phyloP scores from a whole-genome alignment of 2,888 invertebrate genomes.

The Dichetophora obliterata region DNA sequence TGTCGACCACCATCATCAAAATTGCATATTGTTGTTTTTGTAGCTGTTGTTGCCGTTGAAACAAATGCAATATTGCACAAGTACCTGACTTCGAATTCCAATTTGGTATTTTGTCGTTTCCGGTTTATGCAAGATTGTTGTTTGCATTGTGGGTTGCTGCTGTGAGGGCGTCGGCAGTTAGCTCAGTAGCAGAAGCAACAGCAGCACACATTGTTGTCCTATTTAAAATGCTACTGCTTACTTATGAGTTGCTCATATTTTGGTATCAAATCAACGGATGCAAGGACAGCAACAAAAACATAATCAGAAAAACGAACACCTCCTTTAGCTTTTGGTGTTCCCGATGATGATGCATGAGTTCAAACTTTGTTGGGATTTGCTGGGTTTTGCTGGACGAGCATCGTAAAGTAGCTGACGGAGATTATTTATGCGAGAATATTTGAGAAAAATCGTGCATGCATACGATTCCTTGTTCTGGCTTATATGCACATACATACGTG shows the following conservation, averaged over 20 bases:
- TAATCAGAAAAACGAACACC: not conserved
- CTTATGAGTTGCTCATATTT: conserved; percentile 21
- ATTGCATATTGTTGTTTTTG: not conserved
- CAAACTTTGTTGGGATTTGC: not conserved
- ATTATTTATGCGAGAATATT: not conserved
- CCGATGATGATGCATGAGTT: not conserved
- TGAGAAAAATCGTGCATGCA: not conserved
- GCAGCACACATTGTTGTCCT: conserved; percentile 9
- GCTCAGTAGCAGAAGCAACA: not conserved
- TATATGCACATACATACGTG: not conserved
- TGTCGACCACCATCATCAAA: not conserved
- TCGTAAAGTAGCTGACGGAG: not conserved
- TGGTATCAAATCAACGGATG: not conserved
- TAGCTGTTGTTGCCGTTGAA: not conserved
- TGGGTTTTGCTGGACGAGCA: not conserved
- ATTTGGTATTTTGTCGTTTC: conserved; percentile 5
- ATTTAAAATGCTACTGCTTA: conserved; percentile 7
- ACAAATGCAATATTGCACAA: conserved; percentile 13
- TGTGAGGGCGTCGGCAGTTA: not conserved
- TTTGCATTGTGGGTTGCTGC: not conserved
- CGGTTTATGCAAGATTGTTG: not conserved
- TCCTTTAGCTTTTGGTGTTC: not conserved
- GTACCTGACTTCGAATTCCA: conserved; percentile 18
- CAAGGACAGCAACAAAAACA: conserved; percentile 2
- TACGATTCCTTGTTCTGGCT: not conserved